Percentiles rank a stretch among this genome's conserved stretches.
Conservation (phyloP, 2,888 invertebrate genomes). For the Muscina levida region DNA sequence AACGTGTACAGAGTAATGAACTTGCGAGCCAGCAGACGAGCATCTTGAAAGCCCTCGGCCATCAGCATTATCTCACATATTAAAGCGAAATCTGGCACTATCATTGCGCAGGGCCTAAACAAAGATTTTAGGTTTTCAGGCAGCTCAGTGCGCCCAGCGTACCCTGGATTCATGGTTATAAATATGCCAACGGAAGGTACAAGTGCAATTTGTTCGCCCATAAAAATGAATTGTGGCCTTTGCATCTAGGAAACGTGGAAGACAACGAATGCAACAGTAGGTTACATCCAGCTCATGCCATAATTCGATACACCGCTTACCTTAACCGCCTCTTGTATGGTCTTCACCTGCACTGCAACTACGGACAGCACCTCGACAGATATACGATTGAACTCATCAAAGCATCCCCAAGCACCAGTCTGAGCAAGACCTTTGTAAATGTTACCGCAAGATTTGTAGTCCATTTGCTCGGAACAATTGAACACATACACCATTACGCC, state of each 20-base stretch:
- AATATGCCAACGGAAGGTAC: slow-evolving; percentile 93
- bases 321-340: slow-evolving; percentile 93
- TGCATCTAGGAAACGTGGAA: slow-evolving; percentile 81
- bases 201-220: slow-evolving; percentile 90
- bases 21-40: slow-evolving; percentile 93
- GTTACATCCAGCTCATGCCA: background rate
- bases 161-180: slow-evolving; percentile 98
- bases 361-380: slow-evolving; percentile 98
- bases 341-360: slow-evolving; percentile 96
- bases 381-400: slow-evolving; percentile 98
- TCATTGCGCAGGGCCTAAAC: slow-evolving; percentile 95
- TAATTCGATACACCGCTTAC: slow-evolving; percentile 72
- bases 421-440: slow-evolving; percentile 97
- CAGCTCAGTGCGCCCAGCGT: slow-evolving; percentile 94
- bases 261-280: slow-evolving; percentile 48
- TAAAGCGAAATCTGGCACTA: slow-evolving; percentile 97
- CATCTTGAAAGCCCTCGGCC: slow-evolving; percentile 97
- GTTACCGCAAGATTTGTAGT: slow-evolving; percentile 97
- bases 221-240: slow-evolving; percentile 90
- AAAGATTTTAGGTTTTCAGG: slow-evolving; percentile 86
- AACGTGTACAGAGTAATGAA: slow-evolving; percentile 96
- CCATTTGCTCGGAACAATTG: slow-evolving; percentile 99
- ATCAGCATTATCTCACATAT: slow-evolving; percentile 99
- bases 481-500: slow-evolving; percentile 99
- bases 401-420: slow-evolving; percentile 98